Base-by-base conservation (phyloP, 2,113 vertebrate genomes). In the Nematolebias whitei region DNA sequence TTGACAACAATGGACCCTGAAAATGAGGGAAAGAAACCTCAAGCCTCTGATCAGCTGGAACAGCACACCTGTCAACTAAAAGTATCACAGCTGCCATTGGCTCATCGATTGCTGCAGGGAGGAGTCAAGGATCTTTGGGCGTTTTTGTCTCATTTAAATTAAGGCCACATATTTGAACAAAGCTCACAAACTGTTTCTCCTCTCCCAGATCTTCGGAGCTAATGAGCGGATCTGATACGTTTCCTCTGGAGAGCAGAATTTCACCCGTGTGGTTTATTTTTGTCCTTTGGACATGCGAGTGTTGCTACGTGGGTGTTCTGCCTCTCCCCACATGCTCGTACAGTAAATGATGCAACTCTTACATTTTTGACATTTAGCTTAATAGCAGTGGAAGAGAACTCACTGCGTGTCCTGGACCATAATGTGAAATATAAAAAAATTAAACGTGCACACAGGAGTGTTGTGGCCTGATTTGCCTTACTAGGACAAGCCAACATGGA, bases 401-500 rank as follows among this genome's bases (percentile, higher is more conserved):
- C 20, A 3, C 19, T 22, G 18, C 12, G 32, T 26, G 22, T 16
- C 10, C 50, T 60, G 61, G 22, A 16, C 54, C 64, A 15, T 9
- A 19, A 47, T 35, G 32, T 35, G 22, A 22, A 10, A 22, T 12
- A 12, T 4, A n/a, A 18, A n/a, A n/a, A 45, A 50, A 23, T n/a
- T n/a, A 1, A 12, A 23, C 19, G 48, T 24, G n/a, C 51, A 45
- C 0, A 49, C 65, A 32, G 43, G 11, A 22, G 54, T n/a, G 54
- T 66, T 61, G 67, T 43, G 86, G 71, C 83, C 83, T 78, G 69
- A 62, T 79, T 87, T 74, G 63, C 84, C 71, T 91, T 82, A 90
- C 73, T 86, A 87, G 87, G 83, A 87, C 84, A 80, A 80, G 78
- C 74, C 74, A 65, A 79, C 79, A 78, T 71, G 80, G 79, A 88